Evolutionary conservation across 2,113 vertebrate genomes (phyloP), one percentile per base, ranked within the genome.

Genomic region (Salvelinus alpinus): DNA sequence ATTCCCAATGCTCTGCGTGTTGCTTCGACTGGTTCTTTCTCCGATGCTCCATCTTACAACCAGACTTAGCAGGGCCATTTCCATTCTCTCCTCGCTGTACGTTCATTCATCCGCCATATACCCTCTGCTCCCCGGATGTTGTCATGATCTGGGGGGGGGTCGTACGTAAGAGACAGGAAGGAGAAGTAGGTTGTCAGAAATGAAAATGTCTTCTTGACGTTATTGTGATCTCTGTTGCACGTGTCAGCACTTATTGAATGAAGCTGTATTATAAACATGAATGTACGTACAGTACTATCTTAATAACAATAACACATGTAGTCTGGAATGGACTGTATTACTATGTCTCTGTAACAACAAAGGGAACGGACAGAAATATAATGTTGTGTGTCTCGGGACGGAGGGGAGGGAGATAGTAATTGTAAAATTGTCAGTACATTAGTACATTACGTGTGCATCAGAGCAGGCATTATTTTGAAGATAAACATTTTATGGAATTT

Each of bases 391-490:
- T 88, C 83, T 88, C 86, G 82, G 80, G 31, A 34, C 7, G 31
- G 1, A 0, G 1, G 34, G 7, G 82, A 79, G 82, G 79, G 82
- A 77, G 84, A 84, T 88, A 89, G 75, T 70, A 74, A 38, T 8
- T 91, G 87, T 91, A 83, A 85, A 91, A 89, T 85, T 90, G 89
- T 89, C 34, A 38, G 34, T 2, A 2, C 34, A 81, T 5, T 84
- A 90, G 90, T 90, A 91, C 78, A 85, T 88, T 38, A 38, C 87
- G 84, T 89, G 72, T 88, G 34, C 34, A 9, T 9, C 65, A 83
- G 88, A 84, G 89, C 86, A 90, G 89, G 84, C 82, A 89, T 90
- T 92, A 89, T 92, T 91, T 89, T 92, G 88, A 91, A 86, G 86
- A 86, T 47, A 73, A 64, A 80, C 75, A 80, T 80, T 83, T 7